Conservation (phyloP, 1,140 invertebrate genomes). For the Bombus balteatus region DNA sequence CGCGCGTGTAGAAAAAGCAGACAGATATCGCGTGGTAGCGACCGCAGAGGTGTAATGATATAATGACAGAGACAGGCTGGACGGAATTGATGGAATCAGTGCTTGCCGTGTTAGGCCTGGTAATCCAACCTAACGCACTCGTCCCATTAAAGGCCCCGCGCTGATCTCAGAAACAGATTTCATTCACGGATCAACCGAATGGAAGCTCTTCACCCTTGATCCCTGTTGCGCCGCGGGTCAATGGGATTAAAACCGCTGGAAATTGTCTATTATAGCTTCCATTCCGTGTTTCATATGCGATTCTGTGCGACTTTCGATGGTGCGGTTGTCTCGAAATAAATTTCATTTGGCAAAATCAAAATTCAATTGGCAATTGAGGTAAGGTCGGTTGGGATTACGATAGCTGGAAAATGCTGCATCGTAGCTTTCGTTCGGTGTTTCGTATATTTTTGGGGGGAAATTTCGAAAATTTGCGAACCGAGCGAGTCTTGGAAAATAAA, state of each 20-base stretch:
- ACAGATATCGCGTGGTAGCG: slow-evolving; percentile 62
- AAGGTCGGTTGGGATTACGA: too few species aligned
- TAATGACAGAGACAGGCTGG: slow-evolving; percentile 77
- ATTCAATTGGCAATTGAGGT: too few species aligned
- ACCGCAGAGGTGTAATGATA: slow-evolving; percentile 73
- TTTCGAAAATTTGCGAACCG: too few species aligned
- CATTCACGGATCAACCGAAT: slow-evolving; percentile 40
- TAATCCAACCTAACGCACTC: slow-evolving; percentile 70
- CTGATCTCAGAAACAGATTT: slow-evolving; percentile 54
- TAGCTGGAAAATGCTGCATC: too few species aligned
- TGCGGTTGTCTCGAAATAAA: too few species aligned
- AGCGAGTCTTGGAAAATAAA: too few species aligned
- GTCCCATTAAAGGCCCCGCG: slow-evolving; percentile 58
- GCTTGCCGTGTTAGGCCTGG: slow-evolving; percentile 69
- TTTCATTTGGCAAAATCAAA: background rate
- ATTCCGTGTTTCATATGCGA: background rate
- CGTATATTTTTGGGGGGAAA: too few species aligned
- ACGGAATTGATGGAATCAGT: slow-evolving; percentile 80
- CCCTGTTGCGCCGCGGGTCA: slow-evolving; percentile 1
- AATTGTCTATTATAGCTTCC: background rate
- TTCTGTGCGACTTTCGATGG: background rate
- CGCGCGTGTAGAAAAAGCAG: slow-evolving; percentile 12
- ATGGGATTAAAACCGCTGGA: background rate
- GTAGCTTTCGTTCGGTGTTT: too few species aligned
- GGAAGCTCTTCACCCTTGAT: slow-evolving; percentile 46